These are phyloP conservation scores for Acronicta psi DNA, from an alignment of 2,888 invertebrate genomes.

Conservation along the genomic window DNA sequence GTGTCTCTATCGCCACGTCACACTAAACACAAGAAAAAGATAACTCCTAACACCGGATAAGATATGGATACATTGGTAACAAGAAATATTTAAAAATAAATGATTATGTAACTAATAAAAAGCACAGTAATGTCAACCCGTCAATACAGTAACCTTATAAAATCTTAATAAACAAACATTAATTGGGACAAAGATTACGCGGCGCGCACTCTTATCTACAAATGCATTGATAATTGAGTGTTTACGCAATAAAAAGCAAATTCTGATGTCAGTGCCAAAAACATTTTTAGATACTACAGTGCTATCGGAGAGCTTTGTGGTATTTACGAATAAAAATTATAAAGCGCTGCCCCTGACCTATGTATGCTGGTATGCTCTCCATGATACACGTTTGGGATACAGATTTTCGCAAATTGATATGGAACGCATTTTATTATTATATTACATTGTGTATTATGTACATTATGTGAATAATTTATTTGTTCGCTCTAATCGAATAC, in stretches of 20 bases:
- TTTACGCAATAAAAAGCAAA: slow-evolving; percentile 51
- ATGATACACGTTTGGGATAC: too few species aligned
- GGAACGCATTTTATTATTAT: too few species aligned
- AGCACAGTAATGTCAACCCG: slow-evolving; percentile 8
- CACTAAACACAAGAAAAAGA: slow-evolving; percentile 12
- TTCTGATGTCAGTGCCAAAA: slow-evolving; percentile 53
- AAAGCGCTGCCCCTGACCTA: too few species aligned
- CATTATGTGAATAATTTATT: too few species aligned
- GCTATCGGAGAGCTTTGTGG: slow-evolving; percentile 16
- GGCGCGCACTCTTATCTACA: slow-evolving; percentile 46
- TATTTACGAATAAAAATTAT: too few species aligned
- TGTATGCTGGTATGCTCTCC: too few species aligned
- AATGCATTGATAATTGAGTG: slow-evolving; percentile 54
- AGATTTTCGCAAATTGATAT: too few species aligned
- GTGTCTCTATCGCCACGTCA: slow-evolving; percentile 19
- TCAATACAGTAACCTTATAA: slow-evolving; percentile 49
- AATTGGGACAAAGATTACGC: slow-evolving; percentile 55
- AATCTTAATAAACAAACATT: slow-evolving; percentile 53
- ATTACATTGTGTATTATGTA: too few species aligned
- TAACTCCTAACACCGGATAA: slow-evolving; percentile 39
- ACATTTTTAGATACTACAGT: slow-evolving; percentile 24
- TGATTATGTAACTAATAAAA: slow-evolving; percentile 27
- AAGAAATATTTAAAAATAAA: slow-evolving; percentile 20
- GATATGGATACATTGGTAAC: slow-evolving; percentile 18
- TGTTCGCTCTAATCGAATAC: too few species aligned